A percentile compares a stretch with the other conserved stretches of the same genome.
Evolutionary conservation across 2,797 vertebrate species (phyloP).

Genomic region (Bucorvus abyssinicus): DNA sequence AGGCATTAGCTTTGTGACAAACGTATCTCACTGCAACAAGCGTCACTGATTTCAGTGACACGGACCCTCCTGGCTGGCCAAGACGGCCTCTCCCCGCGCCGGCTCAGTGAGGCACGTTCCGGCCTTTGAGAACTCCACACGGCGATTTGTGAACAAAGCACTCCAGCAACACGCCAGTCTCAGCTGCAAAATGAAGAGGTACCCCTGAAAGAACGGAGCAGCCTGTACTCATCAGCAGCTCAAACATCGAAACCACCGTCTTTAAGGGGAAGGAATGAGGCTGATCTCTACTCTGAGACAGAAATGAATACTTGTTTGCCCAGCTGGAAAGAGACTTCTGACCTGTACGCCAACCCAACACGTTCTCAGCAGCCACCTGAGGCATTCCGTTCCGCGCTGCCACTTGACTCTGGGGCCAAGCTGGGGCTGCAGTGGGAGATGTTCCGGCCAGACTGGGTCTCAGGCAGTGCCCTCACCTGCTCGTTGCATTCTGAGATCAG

Average conservation of each 20-base stretch:
- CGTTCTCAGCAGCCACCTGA: not conserved
- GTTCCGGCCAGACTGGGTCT: not conserved
- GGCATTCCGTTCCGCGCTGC: not conserved
- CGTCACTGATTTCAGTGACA: not conserved
- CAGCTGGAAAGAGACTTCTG: not conserved
- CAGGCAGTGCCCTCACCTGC: not conserved
- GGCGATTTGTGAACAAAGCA: no score
- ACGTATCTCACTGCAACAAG: not conserved
- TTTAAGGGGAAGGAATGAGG: not conserved
- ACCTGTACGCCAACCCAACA: fast-evolving
- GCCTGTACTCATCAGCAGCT: not conserved
- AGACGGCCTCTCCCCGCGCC: not conserved
- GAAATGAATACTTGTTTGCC: not conserved
- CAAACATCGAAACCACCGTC: not conserved
- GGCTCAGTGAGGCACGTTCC: not conserved
- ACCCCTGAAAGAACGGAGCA: not conserved
- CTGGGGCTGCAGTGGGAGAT: not conserved
- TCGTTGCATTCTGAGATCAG: not conserved
- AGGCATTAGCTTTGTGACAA: not conserved
- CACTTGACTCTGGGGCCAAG: not conserved
- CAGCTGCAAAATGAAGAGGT: not conserved
- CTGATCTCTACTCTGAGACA: not conserved
- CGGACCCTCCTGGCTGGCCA: not conserved
- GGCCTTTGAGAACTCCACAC: no score
- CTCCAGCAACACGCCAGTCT: not conserved